phyloP scores from a whole-genome alignment of 2,888 invertebrate genomes.

The Steromphala cineraria region DNA sequence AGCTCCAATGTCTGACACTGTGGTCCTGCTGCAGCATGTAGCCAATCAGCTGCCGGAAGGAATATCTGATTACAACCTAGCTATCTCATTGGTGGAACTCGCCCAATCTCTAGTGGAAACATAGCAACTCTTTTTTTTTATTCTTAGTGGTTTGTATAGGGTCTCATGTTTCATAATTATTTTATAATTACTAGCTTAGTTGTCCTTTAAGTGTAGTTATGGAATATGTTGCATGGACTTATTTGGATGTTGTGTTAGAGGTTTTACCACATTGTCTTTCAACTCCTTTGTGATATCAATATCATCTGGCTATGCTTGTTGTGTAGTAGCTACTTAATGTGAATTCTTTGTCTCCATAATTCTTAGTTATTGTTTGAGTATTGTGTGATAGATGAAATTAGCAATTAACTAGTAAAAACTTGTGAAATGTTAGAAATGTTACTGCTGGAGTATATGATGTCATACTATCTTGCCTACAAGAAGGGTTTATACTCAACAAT shows the following conservation, averaged over 20 bases:
- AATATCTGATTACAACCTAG: constrained; percentile 74
- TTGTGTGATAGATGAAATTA: background rate
- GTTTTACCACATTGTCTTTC: background rate
- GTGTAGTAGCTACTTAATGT: background rate
- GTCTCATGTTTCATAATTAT: no score
- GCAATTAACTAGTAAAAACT: background rate
- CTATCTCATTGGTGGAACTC: constrained; percentile 70
- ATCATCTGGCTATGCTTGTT: background rate
- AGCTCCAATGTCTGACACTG: constrained; percentile 69
- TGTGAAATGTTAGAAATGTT: background rate
- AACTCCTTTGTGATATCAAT: background rate
- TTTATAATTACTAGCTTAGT: background rate
- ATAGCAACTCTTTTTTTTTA: background rate
- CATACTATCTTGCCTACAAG: background rate
- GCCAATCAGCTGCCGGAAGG: constrained; percentile 75
- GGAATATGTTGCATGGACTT: background rate
- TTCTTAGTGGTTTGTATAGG: no score
- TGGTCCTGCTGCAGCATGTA: constrained; percentile 73
- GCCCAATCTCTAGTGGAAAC: constrained; percentile 41
- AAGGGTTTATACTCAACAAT: no score
- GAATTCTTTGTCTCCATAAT: background rate
- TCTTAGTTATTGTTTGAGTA: background rate
- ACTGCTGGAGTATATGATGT: background rate
- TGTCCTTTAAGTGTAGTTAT: background rate
- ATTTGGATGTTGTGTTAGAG: background rate